Percentiles rank a stretch among this genome's conserved stretches.
Conservation (phyloP, 2,888 invertebrate species). For the Pollenia labialis region DNA sequence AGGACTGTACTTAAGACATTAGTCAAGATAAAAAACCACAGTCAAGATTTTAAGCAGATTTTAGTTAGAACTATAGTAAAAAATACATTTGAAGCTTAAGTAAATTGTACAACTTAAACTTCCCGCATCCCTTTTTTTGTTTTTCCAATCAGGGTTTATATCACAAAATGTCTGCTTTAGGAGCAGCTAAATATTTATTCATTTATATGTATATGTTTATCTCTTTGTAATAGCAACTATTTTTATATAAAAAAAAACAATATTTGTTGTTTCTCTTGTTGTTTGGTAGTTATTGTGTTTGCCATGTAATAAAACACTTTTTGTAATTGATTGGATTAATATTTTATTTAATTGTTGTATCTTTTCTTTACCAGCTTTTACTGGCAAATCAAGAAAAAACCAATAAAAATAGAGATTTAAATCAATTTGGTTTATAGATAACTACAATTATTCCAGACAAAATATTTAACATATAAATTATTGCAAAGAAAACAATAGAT, state of each 20-base stretch:
- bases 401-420: constrained; percentile 1
- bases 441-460: neutral
- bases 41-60: too few relatives aligned
- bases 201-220: neutral
- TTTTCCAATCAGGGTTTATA: too few relatives aligned
- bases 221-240: neutral
- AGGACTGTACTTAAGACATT: too few relatives aligned
- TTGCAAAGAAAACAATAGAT: neutral
- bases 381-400: constrained; percentile 4
- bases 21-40: too few relatives aligned
- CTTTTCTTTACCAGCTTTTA: neutral
- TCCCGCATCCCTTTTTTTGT: too few relatives aligned
- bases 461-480: neutral
- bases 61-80: too few relatives aligned
- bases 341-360: constrained; percentile 32
- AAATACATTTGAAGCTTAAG: too few relatives aligned
- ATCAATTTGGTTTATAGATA: constrained; percentile 1
- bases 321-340: constrained; percentile 43
- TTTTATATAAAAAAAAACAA: neutral
- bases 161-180: too few relatives aligned
- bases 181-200: too few relatives aligned
- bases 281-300: constrained; percentile 23
- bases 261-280: constrained; percentile 1
- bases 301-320: constrained; percentile 40
- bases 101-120: too few relatives aligned